Conservation (phyloP, 2,888 invertebrate genomes). For the Alviniconcha strummeri region DNA sequence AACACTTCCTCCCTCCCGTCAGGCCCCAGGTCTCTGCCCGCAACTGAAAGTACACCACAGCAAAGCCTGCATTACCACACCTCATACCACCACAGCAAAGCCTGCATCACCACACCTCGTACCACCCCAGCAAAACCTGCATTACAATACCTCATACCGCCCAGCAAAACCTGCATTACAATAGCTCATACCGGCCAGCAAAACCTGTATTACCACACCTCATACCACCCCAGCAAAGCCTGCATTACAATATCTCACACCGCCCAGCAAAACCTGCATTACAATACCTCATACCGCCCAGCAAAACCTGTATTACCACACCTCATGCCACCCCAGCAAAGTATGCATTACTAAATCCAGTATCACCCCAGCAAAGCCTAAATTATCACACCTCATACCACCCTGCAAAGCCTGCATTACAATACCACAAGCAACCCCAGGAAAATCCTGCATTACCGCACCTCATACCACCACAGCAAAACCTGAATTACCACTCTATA, state of each 20-base stretch:
- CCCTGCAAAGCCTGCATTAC: too few relatives aligned
- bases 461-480: slow-evolving; percentile 2
- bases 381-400: too few relatives aligned
- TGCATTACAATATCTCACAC: too few relatives aligned
- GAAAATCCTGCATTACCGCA: too few relatives aligned
- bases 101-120: not conserved
- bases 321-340: slow-evolving; percentile 7
- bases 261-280: too few relatives aligned
- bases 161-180: too few relatives aligned
- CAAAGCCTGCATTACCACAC: slow-evolving; percentile 1
- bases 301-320: slow-evolving; percentile 1
- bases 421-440: too few relatives aligned
- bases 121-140: slow-evolving; percentile 10
- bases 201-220: not conserved
- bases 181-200: not conserved
- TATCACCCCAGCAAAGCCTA: too few relatives aligned
- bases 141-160: not conserved
- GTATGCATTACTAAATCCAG: not conserved
- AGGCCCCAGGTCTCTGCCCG: not conserved
- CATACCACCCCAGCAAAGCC: not conserved
- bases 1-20: slow-evolving; percentile 20
- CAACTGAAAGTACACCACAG: slow-evolving; percentile 32
- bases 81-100: slow-evolving; percentile 13
- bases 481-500: not conserved
- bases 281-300: not conserved